Conservation (phyloP, 2,797 vertebrate genomes). For the Amazona finschi region DNA sequence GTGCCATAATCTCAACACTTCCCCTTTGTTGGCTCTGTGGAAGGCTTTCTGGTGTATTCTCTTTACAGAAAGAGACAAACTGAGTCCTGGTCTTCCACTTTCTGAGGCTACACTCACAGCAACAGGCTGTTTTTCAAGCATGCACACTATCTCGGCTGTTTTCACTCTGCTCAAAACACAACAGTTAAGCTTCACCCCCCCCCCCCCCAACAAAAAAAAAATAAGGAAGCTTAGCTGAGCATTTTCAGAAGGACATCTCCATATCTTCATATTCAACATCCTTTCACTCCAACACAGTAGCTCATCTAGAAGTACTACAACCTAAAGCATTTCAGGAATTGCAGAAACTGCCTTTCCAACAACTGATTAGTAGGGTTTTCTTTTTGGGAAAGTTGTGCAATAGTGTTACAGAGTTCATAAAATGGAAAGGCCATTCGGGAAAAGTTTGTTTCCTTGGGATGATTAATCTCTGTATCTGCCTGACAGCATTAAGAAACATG, state of each 20-base stretch:
- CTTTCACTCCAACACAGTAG: neutral
- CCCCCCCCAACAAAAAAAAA: neutral
- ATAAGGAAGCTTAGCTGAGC: neutral
- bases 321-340: accelerated
- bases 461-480: neutral
- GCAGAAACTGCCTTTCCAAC: accelerated
- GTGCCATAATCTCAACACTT: neutral
- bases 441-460: neutral
- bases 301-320: neutral
- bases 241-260: neutral
- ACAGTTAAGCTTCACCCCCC: neutral
- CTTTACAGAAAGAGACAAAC: neutral
- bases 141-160: neutral
- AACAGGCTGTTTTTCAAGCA: neutral
- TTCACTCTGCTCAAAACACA: neutral
- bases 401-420: neutral
- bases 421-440: neutral
- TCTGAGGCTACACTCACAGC: neutral
- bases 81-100: neutral
- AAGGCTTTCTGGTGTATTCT: neutral
- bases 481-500: neutral
- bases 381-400: neutral
- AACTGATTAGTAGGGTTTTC: neutral
- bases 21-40: neutral
- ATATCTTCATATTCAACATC: neutral